A percentile compares a stretch with the other conserved stretches of the same genome.
phyloP scores from a whole-genome alignment of 2,797 vertebrate species.

The Gadopsis marmoratus region DNA sequence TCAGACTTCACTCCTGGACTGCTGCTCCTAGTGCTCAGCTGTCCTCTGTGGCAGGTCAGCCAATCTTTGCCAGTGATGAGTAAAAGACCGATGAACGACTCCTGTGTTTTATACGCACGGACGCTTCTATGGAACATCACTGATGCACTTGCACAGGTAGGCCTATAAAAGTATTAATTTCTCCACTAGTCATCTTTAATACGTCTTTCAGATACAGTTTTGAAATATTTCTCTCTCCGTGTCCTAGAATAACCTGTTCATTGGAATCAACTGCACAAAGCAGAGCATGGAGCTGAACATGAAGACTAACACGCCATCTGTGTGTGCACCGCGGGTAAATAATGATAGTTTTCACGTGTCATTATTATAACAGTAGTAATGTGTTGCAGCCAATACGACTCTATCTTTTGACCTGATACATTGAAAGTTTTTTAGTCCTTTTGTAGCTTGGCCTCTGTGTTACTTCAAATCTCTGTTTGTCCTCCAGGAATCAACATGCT shows the following conservation, averaged over 20 bases:
- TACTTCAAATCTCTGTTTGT: slow-evolving; percentile 12
- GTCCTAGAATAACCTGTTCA: slow-evolving; percentile 75
- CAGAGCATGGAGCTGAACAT: slow-evolving; percentile 70
- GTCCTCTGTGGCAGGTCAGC: slow-evolving; percentile 52
- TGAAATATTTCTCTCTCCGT: neutral
- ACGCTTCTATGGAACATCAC: slow-evolving; percentile 73
- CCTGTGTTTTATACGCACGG: slow-evolving; percentile 62
- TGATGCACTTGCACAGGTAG: slow-evolving; percentile 58
- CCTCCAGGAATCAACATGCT: slow-evolving; percentile 70
- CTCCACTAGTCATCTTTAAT: neutral
- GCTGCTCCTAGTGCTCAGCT: slow-evolving; percentile 61
- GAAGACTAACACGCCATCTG: slow-evolving; percentile 59
- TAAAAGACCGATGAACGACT: neutral
- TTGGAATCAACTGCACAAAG: slow-evolving; percentile 74
- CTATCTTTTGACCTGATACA: neutral
- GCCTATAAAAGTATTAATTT: neutral
- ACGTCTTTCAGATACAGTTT: neutral
- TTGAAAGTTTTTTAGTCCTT: neutral
- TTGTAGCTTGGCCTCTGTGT: neutral
- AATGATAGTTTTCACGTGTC: neutral
- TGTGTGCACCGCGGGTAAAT: slow-evolving; percentile 77
- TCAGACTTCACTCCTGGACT: slow-evolving; percentile 61
- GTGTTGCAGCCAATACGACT: neutral
- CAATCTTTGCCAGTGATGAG: slow-evolving; percentile 51
- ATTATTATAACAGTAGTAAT: neutral